phyloP scores from a whole-genome alignment of 2,113 vertebrate species.

The Alethe diademata region DNA sequence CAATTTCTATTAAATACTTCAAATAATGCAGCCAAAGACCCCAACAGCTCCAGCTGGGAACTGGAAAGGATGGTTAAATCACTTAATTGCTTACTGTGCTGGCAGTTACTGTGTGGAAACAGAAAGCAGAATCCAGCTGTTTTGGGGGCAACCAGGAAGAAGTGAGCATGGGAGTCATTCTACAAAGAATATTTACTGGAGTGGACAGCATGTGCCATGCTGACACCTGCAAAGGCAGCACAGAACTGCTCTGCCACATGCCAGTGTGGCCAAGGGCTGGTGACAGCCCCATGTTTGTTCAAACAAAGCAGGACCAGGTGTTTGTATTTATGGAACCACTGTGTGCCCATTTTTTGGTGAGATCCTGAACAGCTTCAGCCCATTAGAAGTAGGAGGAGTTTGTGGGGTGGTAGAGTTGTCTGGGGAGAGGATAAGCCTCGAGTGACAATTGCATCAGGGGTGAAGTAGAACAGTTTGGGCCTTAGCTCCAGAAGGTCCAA shows the following conservation, averaged over 20 bases:
- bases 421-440: background rate
- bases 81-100: slow-evolving; percentile 17
- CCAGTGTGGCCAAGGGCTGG: background rate
- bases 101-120: background rate
- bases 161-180: background rate
- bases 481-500: background rate
- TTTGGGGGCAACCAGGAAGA: background rate
- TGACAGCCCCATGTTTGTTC: background rate
- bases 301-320: background rate
- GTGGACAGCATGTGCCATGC: background rate
- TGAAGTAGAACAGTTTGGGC: background rate
- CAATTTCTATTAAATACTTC: slow-evolving; percentile 9
- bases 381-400: background rate
- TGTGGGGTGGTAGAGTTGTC: background rate
- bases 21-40: slow-evolving; percentile 15
- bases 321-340: background rate
- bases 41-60: background rate
- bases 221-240: background rate
- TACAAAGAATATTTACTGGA: background rate
- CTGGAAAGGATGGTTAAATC: background rate
- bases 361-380: background rate
- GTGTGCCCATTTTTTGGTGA: background rate
- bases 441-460: background rate
- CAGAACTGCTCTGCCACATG: background rate
- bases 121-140: background rate